Percentiles rank a stretch among this genome's conserved stretches.
Evolutionary conservation across 1,140 invertebrate species (phyloP).

Genomic region (Phocides pigmalion): DNA sequence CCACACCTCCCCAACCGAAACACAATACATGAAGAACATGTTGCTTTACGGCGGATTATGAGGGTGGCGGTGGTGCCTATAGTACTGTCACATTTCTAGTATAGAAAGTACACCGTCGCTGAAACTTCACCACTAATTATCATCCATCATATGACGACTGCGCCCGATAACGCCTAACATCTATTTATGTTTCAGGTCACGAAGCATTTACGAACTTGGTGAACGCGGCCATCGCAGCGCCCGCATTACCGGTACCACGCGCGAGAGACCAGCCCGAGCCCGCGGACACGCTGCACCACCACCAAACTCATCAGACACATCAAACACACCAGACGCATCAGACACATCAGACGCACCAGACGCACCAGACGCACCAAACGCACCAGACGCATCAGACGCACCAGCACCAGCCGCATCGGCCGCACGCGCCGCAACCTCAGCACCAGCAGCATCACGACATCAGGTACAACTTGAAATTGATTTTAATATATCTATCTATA

Average conservation of each 20-base stretch:
- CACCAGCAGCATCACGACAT: constrained; percentile 67
- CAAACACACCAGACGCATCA: constrained; percentile 46
- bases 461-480: constrained; percentile 36
- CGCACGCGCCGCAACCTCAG: constrained; percentile 74
- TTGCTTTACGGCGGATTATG: no score
- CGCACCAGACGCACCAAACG: constrained; percentile 5
- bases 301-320: constrained; percentile 80
- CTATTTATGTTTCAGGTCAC: constrained; percentile 83
- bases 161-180: no score
- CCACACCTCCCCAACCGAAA: no score
- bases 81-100: no score
- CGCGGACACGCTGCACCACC: constrained; percentile 58
- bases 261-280: constrained; percentile 59
- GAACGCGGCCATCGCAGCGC: constrained; percentile 93
- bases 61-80: no score
- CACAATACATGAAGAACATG: no score
- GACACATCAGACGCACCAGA: constrained; percentile 77
- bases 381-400: constrained; percentile 49
- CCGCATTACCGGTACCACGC: constrained; percentile 91
- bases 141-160: no score
- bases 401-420: constrained; percentile 63
- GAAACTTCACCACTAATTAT: no score
- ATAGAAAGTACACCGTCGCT: no score
- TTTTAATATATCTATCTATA: neutral
- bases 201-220: constrained; percentile 94